These are phyloP conservation scores for Platyura marginata DNA, from an alignment of 1,140 invertebrate species.

Conservation along the genomic window DNA sequence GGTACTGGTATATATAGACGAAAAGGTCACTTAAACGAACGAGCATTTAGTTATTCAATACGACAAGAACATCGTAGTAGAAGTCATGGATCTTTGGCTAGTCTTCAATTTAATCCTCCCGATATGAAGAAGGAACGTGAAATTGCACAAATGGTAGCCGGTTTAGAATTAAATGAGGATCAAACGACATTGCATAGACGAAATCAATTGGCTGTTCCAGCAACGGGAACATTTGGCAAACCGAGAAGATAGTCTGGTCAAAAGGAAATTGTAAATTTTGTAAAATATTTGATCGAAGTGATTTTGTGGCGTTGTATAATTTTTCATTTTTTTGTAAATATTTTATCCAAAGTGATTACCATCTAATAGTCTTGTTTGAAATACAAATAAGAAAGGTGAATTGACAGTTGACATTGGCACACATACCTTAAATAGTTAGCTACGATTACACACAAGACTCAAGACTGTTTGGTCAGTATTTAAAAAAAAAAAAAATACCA, in stretches of 20 bases:
- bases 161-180: conserved; percentile 62
- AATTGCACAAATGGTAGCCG: conserved; percentile 79
- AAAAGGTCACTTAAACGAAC: conserved; percentile 81
- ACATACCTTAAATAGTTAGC: no score
- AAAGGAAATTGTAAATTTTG: no score
- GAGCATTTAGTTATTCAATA: conserved; percentile 87
- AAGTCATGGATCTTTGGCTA: conserved; percentile 76
- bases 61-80: conserved; percentile 78
- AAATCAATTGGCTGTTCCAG: not conserved
- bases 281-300: no score
- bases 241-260: not conserved
- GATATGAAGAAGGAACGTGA: conserved; percentile 79
- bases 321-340: no score
- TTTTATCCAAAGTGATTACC: no score
- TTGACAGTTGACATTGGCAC: no score
- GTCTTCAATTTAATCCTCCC: conserved; percentile 57
- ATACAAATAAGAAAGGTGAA: no score
- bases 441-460: no score
- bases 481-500: no score
- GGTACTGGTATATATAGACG: conserved; percentile 75
- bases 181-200: not conserved
- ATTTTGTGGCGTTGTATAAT: no score
- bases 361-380: no score
- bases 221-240: not conserved
- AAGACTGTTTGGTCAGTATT: no score